Conservation (phyloP, 2,888 invertebrate species). For the Leucoma salicis region DNA sequence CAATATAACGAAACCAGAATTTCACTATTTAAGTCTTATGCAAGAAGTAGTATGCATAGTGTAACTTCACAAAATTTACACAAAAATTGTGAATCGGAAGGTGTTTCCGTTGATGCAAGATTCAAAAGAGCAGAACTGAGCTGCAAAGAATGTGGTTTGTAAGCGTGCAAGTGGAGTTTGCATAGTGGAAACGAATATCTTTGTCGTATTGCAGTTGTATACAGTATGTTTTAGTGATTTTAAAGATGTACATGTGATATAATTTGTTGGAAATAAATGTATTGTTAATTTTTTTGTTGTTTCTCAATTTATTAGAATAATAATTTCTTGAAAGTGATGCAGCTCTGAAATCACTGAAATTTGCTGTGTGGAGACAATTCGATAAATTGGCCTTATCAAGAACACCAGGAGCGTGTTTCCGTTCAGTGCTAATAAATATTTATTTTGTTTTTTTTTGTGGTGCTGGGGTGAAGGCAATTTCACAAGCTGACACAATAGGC, state of each 20-base stretch:
- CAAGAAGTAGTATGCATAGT: neutral
- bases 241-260: conserved; percentile 8
- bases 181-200: neutral
- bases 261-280: conserved; percentile 13
- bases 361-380: neutral
- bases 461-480: no score
- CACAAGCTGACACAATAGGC: no score
- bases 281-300: conserved; percentile 6
- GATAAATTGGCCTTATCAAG: no score
- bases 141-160: neutral
- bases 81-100: no score
- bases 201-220: neutral
- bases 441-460: no score
- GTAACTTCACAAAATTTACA: no score
- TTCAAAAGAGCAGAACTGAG: no score
- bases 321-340: neutral
- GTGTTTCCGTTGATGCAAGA: neutral
- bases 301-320: conserved; percentile 2
- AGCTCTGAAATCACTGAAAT: conserved; percentile 5
- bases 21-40: neutral
- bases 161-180: neutral
- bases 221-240: conserved; percentile 11
- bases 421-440: no score
- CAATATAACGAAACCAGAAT: neutral
- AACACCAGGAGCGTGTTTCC: no score